Evolutionary conservation across 2,113 vertebrate species (phyloP), one percentile per base, ranked within the genome.

Genomic region (Erpornis zantholeuca): DNA sequence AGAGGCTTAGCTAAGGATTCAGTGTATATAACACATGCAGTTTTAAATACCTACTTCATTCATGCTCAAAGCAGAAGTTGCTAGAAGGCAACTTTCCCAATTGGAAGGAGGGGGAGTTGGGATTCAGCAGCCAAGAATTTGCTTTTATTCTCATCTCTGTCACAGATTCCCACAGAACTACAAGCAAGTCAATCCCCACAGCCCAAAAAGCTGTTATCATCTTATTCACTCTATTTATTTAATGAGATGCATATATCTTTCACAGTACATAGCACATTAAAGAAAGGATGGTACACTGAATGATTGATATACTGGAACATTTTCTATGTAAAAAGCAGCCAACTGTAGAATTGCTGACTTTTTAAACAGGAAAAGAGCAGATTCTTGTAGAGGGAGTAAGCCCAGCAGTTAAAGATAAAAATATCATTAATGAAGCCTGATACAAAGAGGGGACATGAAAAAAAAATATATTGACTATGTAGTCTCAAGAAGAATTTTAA

Each of bases 21-120:
- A 50, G 54, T 53, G 50, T 70, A 90, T 78, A 18, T 84, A 86
- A 92, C 33, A 82, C 60, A 72, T 16, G 35, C 76, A 40, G 81
- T 69, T 94, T 90, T 97, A 94, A 96, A 93, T 93, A 94, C 71
- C 75, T 78, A 45, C 85, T 94, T 88, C 92, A 90, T 96, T 94
- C 85, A 93, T 56, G 36, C 82, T 82, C 76, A 94, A 66, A 86
- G 75, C 81, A 91, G 79, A 93, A 92, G 52, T 66, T 96, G 82
- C 91, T 96, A 80, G 94, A 96, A 96, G 93, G 92, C 82, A 93
- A 86, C 82, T 90, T 90, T 95, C 88, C 94, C 14, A 3, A 45
- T 10, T 86, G 88, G 73, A 96, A 90, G 40, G 93, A 91, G 88
- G 59, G 76, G 92, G 92, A 96, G 85, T 76, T 82, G 19, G 71